Percentiles rank a stretch among this genome's conserved stretches.
Evolutionary conservation across 2,888 invertebrate genomes (phyloP).

Genomic region (Stegophylla sp.): DNA sequence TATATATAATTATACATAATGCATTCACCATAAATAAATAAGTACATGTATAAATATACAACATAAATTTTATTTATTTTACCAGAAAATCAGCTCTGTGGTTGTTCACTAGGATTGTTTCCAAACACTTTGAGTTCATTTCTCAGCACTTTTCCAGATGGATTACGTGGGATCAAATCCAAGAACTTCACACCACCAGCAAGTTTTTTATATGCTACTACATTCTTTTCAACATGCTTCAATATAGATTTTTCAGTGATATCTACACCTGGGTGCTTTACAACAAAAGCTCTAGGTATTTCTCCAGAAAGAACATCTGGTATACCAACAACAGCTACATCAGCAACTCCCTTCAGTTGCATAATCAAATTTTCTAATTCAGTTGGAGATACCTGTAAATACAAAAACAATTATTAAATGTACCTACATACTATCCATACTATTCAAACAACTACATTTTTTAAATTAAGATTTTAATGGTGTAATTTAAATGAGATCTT

Average conservation of each 20-base stretch:
- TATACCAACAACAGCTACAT: conserved; percentile 81
- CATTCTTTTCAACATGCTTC: conserved; percentile 68
- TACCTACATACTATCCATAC: too few species aligned
- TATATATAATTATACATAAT: conserved; percentile 1
- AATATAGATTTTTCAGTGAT: conserved; percentile 70
- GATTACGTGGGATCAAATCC: conserved; percentile 64
- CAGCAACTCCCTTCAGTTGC: conserved; percentile 75
- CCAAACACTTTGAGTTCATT: conserved; percentile 65
- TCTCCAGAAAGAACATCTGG: conserved; percentile 77
- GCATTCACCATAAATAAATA: conserved; percentile 10
- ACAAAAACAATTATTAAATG: not conserved
- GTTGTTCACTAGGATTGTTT: conserved; percentile 59
- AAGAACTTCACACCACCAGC: conserved; percentile 67
- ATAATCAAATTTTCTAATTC: conserved; percentile 80
- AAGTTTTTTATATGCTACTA: conserved; percentile 66
- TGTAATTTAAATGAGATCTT: too few species aligned
- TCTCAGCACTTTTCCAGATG: conserved; percentile 63
- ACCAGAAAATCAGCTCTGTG: conserved; percentile 38
- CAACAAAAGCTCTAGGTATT: conserved; percentile 77
- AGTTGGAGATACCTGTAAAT: conserved; percentile 78
- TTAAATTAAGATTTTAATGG: too few species aligned
- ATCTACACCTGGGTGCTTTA: conserved; percentile 69
- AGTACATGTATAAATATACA: not conserved
- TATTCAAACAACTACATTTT: too few species aligned
- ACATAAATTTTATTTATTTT: not conserved